A percentile compares a stretch with the other conserved stretches of the same genome.
Conservation (phyloP, 2,797 vertebrate species). For the Potorous gilbertii region DNA sequence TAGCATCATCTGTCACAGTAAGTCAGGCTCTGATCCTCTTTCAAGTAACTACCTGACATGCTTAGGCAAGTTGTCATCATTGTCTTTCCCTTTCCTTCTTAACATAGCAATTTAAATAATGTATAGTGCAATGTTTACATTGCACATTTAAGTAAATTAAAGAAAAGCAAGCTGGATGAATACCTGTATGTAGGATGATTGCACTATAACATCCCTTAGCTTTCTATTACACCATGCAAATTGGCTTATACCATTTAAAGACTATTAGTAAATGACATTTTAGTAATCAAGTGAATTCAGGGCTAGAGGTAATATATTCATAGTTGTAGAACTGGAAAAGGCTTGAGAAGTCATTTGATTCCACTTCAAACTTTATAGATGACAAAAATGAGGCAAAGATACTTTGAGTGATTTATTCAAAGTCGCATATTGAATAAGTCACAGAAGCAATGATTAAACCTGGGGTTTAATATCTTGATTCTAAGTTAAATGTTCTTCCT, state of each 20-base stretch:
- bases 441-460: not conserved
- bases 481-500: not conserved
- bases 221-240: not conserved
- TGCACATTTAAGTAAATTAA: not conserved
- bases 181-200: not conserved
- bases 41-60: not conserved
- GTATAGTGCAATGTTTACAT: not conserved
- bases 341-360: not conserved
- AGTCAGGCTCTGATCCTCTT: slow-evolving; percentile 49
- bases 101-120: not conserved
- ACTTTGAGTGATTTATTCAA: not conserved
- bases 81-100: not conserved
- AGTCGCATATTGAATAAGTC: not conserved
- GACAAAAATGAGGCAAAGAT: not conserved
- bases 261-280: not conserved
- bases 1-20: slow-evolving; percentile 44
- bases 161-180: not conserved
- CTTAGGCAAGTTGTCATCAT: not conserved
- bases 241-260: not conserved
- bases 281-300: not conserved
- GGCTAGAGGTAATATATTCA: not conserved
- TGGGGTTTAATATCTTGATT: not conserved
- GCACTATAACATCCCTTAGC: not conserved
- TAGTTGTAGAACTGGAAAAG: not conserved
- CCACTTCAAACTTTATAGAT: not conserved